These are phyloP conservation scores for Lepidocyrtinus sp. DNA, from an alignment of 2,888 invertebrate species.

Conservation along the genomic window DNA sequence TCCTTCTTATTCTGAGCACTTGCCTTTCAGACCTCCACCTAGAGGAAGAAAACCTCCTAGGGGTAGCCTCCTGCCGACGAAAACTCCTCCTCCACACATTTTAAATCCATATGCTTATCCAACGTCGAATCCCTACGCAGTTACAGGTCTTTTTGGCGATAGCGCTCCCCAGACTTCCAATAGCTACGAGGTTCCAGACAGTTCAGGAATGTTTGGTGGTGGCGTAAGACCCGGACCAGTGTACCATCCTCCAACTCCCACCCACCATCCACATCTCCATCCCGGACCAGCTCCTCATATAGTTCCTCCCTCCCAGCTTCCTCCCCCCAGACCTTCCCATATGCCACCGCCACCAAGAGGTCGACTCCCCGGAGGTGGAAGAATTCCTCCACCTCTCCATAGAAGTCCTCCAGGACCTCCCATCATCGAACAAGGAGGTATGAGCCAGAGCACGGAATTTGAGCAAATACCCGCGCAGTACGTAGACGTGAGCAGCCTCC, in stretches of 20 bases:
- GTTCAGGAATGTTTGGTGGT: not conserved
- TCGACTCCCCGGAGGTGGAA: constrained; percentile 36
- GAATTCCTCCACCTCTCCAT: constrained; percentile 15
- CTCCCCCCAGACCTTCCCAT: constrained; percentile 22
- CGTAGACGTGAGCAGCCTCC: constrained; percentile 49
- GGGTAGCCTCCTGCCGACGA: not conserved
- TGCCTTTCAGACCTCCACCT: constrained; percentile 35
- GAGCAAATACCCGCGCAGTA: constrained; percentile 68
- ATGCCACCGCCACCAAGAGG: constrained; percentile 22
- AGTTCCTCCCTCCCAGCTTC: constrained; percentile 25
- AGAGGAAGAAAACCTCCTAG: constrained; percentile 30
- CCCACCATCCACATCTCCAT: not conserved
- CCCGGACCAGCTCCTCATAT: not conserved
- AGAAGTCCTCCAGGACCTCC: constrained; percentile 10
- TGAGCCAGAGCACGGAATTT: constrained; percentile 60
- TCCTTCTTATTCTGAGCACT: constrained; percentile 43
- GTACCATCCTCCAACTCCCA: constrained; percentile 6
- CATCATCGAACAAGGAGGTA: constrained; percentile 1
- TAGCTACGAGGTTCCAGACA: constrained; percentile 46
- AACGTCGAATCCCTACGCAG: constrained; percentile 28
- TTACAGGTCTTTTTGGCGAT: constrained; percentile 20
- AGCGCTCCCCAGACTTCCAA: constrained; percentile 49
- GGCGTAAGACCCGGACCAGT: not conserved
- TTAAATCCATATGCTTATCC: constrained; percentile 41
- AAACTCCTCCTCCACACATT: constrained; percentile 24